Evolutionary conservation across 2,797 vertebrate genomes (phyloP).

Genomic region (Rallus crepitans): DNA sequence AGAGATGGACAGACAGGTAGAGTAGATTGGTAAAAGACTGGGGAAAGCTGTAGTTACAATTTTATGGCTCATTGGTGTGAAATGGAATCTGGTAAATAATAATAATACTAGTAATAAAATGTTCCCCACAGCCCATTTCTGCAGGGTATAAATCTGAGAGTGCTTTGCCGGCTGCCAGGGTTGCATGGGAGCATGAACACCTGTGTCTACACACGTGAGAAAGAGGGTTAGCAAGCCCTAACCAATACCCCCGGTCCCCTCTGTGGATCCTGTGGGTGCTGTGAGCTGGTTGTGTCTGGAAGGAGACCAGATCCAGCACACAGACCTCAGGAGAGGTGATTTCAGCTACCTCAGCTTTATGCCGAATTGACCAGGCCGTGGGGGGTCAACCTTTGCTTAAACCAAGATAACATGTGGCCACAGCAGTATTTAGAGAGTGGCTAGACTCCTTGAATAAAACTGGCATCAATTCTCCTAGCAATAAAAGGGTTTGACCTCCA

Average conservation of each 20-base stretch:
- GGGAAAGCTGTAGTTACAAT: slow-evolving; percentile 47
- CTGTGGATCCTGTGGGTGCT: not conserved
- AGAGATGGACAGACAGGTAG: slow-evolving; percentile 10
- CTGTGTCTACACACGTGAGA: rapidly evolving
- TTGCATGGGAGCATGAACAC: not conserved
- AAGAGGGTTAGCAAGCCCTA: not conserved
- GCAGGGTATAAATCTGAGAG: not conserved
- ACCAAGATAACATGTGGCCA: rapidly evolving
- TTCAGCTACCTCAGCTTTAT: not conserved
- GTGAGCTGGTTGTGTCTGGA: rapidly evolving
- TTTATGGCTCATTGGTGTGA: slow-evolving; percentile 58
- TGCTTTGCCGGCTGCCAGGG: not conserved
- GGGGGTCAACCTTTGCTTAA: not conserved
- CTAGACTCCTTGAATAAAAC: not conserved
- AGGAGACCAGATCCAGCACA: not conserved
- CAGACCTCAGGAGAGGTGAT: not conserved
- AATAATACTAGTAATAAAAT: not conserved
- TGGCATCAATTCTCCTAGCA: rapidly evolving
- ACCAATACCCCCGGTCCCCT: not conserved
- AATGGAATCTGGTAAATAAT: slow-evolving; percentile 41
- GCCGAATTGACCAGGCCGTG: not conserved
- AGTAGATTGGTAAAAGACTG: not conserved
- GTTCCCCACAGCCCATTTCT: not conserved
- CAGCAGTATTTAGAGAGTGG: not conserved
- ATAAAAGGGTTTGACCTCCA: not conserved